These are phyloP conservation scores for Dolichallabes microphthalmus DNA, from an alignment of 2,113 vertebrate species.

Conservation along the genomic window DNA sequence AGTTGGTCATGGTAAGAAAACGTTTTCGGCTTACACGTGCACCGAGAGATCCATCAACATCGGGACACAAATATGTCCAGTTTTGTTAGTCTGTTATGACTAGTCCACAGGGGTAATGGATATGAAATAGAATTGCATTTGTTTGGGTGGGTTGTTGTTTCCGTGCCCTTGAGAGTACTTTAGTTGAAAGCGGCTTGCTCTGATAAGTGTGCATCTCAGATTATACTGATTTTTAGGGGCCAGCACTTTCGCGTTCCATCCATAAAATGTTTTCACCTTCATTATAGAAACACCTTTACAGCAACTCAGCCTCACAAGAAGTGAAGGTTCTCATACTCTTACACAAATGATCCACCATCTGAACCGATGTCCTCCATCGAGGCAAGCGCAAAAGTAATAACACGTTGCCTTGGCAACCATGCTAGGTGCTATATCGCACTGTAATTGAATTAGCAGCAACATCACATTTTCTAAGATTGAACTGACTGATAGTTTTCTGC, in stretches of 20 bases:
- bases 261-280: background rate
- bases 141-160: conserved; percentile 15
- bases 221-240: background rate
- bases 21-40: conserved; percentile 13
- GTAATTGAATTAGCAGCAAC: conserved; percentile 48
- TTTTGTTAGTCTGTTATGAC: conserved; percentile 15
- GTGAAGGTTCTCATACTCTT: conserved; percentile 18
- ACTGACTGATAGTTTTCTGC: conserved; percentile 38
- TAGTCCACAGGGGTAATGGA: conserved; percentile 17
- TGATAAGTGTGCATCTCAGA: conserved; percentile 8
- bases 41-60: conserved; percentile 23
- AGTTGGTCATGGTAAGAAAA: background rate
- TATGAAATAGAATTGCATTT: background rate
- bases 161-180: background rate
- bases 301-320: background rate
- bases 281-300: background rate
- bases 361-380: conserved; percentile 39
- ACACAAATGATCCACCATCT: conserved; percentile 22
- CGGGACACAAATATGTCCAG: conserved; percentile 35
- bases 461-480: conserved; percentile 39
- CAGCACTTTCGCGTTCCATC: background rate
- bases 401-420: conserved; percentile 49
- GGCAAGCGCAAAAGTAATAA: conserved; percentile 38
- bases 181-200: conserved; percentile 1
- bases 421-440: conserved; percentile 36